phyloP scores from a whole-genome alignment of 2,888 invertebrate species.

The Ischnura elegans region DNA sequence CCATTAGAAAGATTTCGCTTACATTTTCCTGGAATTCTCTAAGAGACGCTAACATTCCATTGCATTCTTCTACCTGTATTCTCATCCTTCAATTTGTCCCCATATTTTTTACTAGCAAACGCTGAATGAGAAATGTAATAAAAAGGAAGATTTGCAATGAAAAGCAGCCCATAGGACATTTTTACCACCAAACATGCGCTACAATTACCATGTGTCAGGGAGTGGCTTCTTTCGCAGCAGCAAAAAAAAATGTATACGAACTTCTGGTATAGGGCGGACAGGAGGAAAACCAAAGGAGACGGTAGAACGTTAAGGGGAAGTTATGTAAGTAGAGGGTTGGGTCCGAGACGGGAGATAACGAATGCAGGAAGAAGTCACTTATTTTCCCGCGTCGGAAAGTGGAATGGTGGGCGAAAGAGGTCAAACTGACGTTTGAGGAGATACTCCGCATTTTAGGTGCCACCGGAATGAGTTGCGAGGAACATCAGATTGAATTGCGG shows the following conservation, averaged over 20 bases:
- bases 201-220: background rate
- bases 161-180: too few relatives aligned
- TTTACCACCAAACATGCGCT: too few relatives aligned
- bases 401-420: background rate
- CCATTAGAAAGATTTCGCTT: too few relatives aligned
- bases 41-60: too few relatives aligned
- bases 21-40: too few relatives aligned
- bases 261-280: background rate
- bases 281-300: background rate
- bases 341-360: background rate
- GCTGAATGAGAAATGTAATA: too few relatives aligned
- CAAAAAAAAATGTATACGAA: slow-evolving; percentile 49
- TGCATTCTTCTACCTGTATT: too few relatives aligned
- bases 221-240: slow-evolving; percentile 42
- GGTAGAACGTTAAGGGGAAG: background rate
- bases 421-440: background rate
- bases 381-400: too few relatives aligned
- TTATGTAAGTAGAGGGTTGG: background rate
- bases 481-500: background rate
- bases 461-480: background rate
- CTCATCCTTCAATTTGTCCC: too few relatives aligned
- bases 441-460: background rate
- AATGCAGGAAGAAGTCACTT: background rate
- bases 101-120: too few relatives aligned
- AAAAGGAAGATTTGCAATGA: too few relatives aligned